Percentiles rank a stretch among this genome's conserved stretches.
phyloP scores from a whole-genome alignment of 2,888 invertebrate species.

The Stenodera caucasica region DNA sequence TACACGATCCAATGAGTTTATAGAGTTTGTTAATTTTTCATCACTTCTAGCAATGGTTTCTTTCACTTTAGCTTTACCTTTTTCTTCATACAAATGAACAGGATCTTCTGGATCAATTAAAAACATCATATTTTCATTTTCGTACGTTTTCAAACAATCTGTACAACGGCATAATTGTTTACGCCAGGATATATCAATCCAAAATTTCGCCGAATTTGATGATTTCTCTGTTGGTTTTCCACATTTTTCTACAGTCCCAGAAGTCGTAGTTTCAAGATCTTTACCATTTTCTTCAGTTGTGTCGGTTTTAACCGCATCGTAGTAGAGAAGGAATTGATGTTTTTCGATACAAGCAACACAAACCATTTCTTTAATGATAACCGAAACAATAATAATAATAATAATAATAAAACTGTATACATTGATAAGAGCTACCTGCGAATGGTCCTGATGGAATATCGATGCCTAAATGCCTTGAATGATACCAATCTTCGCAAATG shows the following conservation, averaged over 20 bases:
- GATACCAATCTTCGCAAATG: constrained; percentile 98
- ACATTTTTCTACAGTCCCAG: constrained; percentile 35
- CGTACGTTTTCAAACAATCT: constrained; percentile 71
- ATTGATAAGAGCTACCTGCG: constrained; percentile 33
- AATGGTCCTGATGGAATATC: constrained; percentile 59
- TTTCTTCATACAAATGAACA: constrained; percentile 76
- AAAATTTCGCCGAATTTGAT: constrained; percentile 66
- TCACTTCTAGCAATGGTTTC: constrained; percentile 66
- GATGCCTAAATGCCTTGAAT: constrained; percentile 73
- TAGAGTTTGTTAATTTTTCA: constrained; percentile 73
- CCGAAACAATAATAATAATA: constrained; percentile 38
- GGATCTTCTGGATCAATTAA: constrained; percentile 81
- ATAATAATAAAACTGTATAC: background rate
- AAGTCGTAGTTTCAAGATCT: constrained; percentile 26
- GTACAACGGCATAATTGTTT: constrained; percentile 72
- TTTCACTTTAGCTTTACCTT: constrained; percentile 61
- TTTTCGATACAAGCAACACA: constrained; percentile 78
- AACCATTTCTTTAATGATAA: constrained; percentile 69
- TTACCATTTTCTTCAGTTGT: constrained; percentile 27
- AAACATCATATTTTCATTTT: constrained; percentile 68
- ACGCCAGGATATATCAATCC: constrained; percentile 73
- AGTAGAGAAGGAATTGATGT: constrained; percentile 74
- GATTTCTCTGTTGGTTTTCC: constrained; percentile 55
- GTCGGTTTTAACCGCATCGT: constrained; percentile 55
- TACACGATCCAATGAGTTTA: constrained; percentile 77